These are phyloP conservation scores for Drosophila prolongata DNA, from an alignment of 2,888 invertebrate genomes.

Conservation along the genomic window DNA sequence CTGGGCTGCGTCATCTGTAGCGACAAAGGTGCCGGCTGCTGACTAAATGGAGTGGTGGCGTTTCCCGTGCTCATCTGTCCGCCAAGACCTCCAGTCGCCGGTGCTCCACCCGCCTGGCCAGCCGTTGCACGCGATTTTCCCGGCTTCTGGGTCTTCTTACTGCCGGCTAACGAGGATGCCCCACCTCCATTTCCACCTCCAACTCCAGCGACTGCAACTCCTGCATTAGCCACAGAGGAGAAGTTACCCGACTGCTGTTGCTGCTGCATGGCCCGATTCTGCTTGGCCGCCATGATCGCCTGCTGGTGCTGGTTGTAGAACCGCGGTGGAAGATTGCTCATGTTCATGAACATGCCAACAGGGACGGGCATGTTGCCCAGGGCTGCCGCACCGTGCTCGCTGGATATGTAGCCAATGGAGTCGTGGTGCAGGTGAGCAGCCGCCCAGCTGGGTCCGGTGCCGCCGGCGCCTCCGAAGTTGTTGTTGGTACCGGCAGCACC, in stretches of 20 bases:
- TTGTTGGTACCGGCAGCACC: conserved; percentile 40
- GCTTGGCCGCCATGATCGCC: conserved; percentile 85
- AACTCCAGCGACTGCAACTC: background rate
- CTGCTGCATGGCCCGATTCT: conserved; percentile 80
- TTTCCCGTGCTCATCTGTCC: conserved; percentile 79
- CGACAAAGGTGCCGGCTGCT: conserved; percentile 87
- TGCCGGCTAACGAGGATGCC: background rate
- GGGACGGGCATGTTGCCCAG: conserved; percentile 95
- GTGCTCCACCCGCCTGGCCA: background rate
- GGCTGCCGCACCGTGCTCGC: conserved; percentile 90
- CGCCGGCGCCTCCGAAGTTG: conserved; percentile 12
- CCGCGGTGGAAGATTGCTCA: conserved; percentile 91
- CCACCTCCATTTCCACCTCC: background rate
- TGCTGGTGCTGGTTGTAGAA: conserved; percentile 91
- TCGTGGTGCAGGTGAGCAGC: conserved; percentile 87
- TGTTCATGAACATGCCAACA: conserved; percentile 97
- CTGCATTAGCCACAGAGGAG: background rate
- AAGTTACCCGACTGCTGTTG: conserved; percentile 12
- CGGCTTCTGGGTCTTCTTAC: conserved; percentile 24
- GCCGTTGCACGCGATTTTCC: conserved; percentile 7
- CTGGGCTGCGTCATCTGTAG: conserved; percentile 89
- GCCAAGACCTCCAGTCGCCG: background rate
- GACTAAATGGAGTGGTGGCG: conserved; percentile 87
- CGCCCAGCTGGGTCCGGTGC: conserved; percentile 45
- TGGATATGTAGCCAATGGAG: conserved; percentile 96